Percentiles rank a stretch among this genome's conserved stretches.
These are phyloP conservation scores for Pyrrhia umbra DNA, from an alignment of 2,888 invertebrate genomes.

Conservation along the genomic window DNA sequence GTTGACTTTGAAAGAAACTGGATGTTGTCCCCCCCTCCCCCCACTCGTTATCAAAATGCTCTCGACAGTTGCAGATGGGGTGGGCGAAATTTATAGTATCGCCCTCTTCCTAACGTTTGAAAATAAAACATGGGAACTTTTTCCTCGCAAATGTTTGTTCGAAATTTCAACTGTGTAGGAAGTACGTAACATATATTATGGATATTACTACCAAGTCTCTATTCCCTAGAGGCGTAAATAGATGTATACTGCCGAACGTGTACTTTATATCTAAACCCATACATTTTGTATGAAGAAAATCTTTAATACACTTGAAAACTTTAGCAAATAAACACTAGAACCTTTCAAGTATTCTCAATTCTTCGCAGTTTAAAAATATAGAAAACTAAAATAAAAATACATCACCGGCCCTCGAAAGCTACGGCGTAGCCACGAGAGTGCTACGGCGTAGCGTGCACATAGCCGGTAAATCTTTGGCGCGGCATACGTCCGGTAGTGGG, in stretches of 20 bases:
- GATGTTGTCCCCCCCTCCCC: not conserved
- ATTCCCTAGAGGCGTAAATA: constrained; percentile 24
- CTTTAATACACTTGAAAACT: constrained; percentile 13
- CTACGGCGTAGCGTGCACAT: constrained; percentile 64
- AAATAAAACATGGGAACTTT: constrained; percentile 49
- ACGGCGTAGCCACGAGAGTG: constrained; percentile 51
- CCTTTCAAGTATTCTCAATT: constrained; percentile 8
- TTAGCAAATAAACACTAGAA: constrained; percentile 35
- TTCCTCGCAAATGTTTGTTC: constrained; percentile 36
- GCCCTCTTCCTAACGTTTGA: constrained; percentile 46
- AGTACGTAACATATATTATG: constrained; percentile 35
- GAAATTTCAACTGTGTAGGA: constrained; percentile 20
- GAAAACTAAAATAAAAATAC: constrained; percentile 54
- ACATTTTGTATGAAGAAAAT: constrained; percentile 27
- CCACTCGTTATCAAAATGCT: constrained; percentile 46
- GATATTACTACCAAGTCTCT: constrained; percentile 18
- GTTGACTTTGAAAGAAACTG: constrained; percentile 20
- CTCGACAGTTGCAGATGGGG: constrained; percentile 55
- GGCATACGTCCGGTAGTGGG: constrained; percentile 52
- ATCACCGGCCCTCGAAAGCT: constrained; percentile 42
- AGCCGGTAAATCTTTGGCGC: constrained; percentile 56
- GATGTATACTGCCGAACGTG: constrained; percentile 14
- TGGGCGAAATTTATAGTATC: constrained; percentile 45
- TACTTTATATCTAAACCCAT: constrained; percentile 22
- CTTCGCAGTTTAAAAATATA: constrained; percentile 47